A percentile compares a stretch with the other conserved stretches of the same genome.
phyloP scores from a whole-genome alignment of 2,797 vertebrate genomes.

The Rousettus madagascariensis region DNA sequence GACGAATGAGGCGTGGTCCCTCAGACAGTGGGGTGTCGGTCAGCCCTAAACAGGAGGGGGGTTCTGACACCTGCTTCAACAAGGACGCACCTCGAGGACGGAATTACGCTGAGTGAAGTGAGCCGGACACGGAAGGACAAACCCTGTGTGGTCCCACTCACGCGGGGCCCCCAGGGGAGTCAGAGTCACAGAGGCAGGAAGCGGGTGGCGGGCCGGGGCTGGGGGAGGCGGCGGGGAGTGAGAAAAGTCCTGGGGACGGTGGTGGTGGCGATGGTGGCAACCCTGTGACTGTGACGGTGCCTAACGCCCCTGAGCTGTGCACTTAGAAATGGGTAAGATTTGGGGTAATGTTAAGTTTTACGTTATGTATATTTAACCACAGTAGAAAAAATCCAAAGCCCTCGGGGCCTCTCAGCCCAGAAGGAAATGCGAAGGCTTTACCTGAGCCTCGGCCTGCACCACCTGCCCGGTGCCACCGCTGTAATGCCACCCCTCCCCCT shows the following conservation, averaged over 20 bases:
- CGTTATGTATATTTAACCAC: no score
- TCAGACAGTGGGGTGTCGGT: accelerated
- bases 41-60: not conserved
- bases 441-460: not conserved
- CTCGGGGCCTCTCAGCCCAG: not conserved
- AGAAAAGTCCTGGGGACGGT: not conserved
- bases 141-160: not conserved
- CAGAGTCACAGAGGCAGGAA: not conserved
- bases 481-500: not conserved
- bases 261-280: not conserved
- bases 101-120: not conserved
- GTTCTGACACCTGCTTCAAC: not conserved
- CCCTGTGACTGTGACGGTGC: not conserved
- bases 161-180: not conserved
- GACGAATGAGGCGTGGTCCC: not conserved
- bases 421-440: not conserved
- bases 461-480: not conserved
- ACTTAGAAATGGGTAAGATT: not conserved
- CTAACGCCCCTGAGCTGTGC: not conserved
- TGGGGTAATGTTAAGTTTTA: no score
- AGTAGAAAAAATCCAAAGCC: not conserved
- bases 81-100: accelerated
- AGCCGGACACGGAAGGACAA: not conserved
- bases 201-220: not conserved
- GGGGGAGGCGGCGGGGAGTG: not conserved